These are phyloP conservation scores for Microctonus hyperodae DNA, from an alignment of 2,888 invertebrate species.

Conservation along the genomic window DNA sequence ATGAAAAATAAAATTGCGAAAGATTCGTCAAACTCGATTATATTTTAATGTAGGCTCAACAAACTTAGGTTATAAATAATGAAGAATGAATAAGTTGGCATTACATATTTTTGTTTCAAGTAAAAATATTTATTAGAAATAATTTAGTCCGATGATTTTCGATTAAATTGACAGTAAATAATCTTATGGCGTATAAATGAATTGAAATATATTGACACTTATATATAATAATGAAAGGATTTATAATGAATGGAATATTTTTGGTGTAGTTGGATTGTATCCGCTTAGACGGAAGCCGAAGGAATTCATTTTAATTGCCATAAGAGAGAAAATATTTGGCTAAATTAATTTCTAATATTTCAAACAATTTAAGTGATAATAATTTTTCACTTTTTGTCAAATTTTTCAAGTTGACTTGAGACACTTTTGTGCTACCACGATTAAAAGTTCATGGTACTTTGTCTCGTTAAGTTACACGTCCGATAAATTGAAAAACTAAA, in stretches of 20 bases:
- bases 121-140: background rate
- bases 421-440: slow-evolving; percentile 2
- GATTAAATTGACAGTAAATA: background rate
- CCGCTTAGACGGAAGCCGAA: slow-evolving; percentile 47
- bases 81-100: slow-evolving; percentile 5
- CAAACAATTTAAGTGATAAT: background rate
- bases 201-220: background rate
- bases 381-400: background rate
- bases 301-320: slow-evolving; percentile 40
- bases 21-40: slow-evolving; percentile 20
- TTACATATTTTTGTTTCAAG: too few species aligned
- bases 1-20: slow-evolving; percentile 18
- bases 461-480: background rate
- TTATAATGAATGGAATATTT: slow-evolving; percentile 13
- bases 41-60: slow-evolving; percentile 17
- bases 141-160: background rate
- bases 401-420: background rate
- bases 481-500: slow-evolving; percentile 3
- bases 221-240: background rate
- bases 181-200: slow-evolving; percentile 3
- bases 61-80: slow-evolving; percentile 27
- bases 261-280: slow-evolving; percentile 49
- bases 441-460: slow-evolving; percentile 10
- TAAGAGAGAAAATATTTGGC: background rate
- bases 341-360: slow-evolving; percentile 4